Base-by-base conservation (phyloP, 1,140 invertebrate species). In the Elymnias hypermnestra region DNA sequence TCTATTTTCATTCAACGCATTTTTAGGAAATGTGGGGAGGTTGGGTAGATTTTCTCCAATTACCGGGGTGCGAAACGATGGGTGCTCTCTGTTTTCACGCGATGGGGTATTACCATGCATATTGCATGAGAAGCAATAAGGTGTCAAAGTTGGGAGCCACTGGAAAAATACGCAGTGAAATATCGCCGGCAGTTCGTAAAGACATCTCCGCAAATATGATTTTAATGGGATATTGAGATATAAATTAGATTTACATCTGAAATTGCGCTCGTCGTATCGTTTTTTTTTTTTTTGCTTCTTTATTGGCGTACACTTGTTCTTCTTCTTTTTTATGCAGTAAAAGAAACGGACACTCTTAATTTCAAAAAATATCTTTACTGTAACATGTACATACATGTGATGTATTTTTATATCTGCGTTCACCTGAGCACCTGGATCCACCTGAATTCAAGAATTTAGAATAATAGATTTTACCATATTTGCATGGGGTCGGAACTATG, bases 121-220 rank as follows among this genome's bases (percentile, higher is more conserved):
- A 79, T 74, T 79, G 65, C 72, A 76, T 76, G 75, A 75, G 69
- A 51, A 33, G 48, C 64, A 74, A 79, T 79, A 79, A 73, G 61
- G 63, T 75, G 72, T 66, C 66, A 72, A 78, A 73, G 60, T 73
- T 66, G 50, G 55, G 53, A 40, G 43, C 49, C 56, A 42, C 48
- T 53, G 46, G 47, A 63, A 63, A 58, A 63, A 49, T 53, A 60
- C 41, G 51, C 53, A 37, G 41, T 50, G 44, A 52, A 52, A 42
- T 56, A 55, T 42, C 33, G 29, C 36, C 48, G 42, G 28, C 49
- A 39, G 28, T 53, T 51, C 51, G 53, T 42, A 40, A 50, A 52
- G 55, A 54, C 39, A 57, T 54, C 48, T 41, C 53, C 26, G 51
- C 33, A 52, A 56, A 57, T 60, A 57, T 64, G 48, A 54, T 57